Evolutionary conservation across 1,140 invertebrate genomes (phyloP).

Genomic region (Drosophila ohnishii): DNA sequence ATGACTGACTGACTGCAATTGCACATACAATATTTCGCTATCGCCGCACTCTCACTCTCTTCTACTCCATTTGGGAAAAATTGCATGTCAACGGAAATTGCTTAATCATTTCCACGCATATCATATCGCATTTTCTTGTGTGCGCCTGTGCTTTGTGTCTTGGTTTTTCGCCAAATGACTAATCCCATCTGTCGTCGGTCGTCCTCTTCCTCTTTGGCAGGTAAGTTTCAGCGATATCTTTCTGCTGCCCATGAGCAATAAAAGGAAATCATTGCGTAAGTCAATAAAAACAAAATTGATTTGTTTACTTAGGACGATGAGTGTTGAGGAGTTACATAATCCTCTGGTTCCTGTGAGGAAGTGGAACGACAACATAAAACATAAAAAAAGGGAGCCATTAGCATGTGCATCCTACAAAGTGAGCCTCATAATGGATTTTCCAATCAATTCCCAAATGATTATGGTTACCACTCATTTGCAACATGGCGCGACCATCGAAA

Average conservation of each 20-base stretch:
- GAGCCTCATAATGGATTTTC: constrained; percentile 46
- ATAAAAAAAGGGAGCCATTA: constrained; percentile 49
- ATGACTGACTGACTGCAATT: constrained; percentile 23
- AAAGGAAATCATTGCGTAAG: constrained; percentile 77
- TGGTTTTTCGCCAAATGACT: constrained; percentile 44
- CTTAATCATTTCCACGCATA: constrained; percentile 73
- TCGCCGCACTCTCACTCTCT: constrained; percentile 25
- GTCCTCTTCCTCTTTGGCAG: constrained; percentile 47
- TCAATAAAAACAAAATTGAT: constrained; percentile 59
- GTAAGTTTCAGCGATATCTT: constrained; percentile 55
- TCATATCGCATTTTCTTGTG: constrained; percentile 50
- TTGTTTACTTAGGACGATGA: constrained; percentile 67
- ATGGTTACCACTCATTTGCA: constrained; percentile 47
- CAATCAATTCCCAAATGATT: constrained; percentile 46
- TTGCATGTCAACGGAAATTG: constrained; percentile 72
- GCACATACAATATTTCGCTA: constrained; percentile 11
- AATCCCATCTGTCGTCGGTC: constrained; percentile 48
- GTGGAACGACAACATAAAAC: constrained; percentile 18
- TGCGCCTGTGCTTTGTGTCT: constrained; percentile 7
- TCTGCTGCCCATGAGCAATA: constrained; percentile 5
- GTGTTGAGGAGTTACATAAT: constrained; percentile 29
- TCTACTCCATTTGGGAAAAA: constrained; percentile 24
- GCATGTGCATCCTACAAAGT: constrained; percentile 29
- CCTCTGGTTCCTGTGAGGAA: constrained; percentile 38
- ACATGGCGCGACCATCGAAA: constrained; percentile 41